Conservation (phyloP, 2,797 vertebrate genomes). For the Limosa lapponica region DNA sequence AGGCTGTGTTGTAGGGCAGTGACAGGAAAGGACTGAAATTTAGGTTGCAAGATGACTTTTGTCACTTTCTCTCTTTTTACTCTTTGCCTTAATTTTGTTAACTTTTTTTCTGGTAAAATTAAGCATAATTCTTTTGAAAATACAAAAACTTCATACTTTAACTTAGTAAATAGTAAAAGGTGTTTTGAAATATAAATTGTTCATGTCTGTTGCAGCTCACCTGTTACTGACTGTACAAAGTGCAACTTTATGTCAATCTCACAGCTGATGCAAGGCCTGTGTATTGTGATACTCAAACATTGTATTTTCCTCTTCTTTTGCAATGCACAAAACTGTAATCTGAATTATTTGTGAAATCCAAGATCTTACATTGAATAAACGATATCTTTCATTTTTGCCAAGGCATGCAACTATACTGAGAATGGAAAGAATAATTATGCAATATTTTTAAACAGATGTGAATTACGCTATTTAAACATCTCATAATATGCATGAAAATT, state of each 20-base stretch:
- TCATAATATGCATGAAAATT: background rate
- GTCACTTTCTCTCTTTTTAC: background rate
- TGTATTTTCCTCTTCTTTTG: background rate
- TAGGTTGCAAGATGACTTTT: background rate
- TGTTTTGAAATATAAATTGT: background rate
- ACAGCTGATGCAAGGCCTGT: background rate
- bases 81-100: background rate
- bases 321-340: background rate
- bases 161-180: background rate
- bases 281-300: background rate
- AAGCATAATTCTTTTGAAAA: background rate
- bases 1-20: background rate
- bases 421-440: background rate
- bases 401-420: background rate
- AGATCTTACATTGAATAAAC: background rate
- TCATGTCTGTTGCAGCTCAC: background rate
- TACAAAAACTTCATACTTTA: background rate
- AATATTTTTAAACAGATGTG: background rate
- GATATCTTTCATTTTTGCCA: background rate
- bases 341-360: background rate
- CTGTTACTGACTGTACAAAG: background rate
- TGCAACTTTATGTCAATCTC: background rate
- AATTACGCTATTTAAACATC: background rate
- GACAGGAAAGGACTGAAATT: background rate
- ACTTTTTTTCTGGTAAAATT: background rate